Evolutionary conservation across 2,797 vertebrate species (phyloP), one percentile per base, ranked within the genome.

Genomic region (Premnoplex brunnescens): DNA sequence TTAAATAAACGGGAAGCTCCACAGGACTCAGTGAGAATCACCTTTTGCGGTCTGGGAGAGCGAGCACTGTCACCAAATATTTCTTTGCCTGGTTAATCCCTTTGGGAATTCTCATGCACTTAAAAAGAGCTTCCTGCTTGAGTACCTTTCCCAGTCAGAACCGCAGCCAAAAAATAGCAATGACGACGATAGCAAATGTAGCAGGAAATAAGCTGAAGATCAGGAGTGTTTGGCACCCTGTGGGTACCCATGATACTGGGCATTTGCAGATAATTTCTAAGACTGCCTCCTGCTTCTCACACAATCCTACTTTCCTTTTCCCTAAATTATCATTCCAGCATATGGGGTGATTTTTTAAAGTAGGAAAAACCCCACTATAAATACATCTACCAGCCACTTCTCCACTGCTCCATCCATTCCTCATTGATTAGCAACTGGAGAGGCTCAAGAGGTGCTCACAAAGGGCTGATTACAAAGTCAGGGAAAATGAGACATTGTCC

Each of bases 381-480:
- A 54, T 36, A 27, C 37, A 34, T 67, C 28, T 55, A 85, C 32
- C 46, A 54, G 60, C n/a, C 30, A 30, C 52, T 79, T 85, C 58
- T 95, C 46, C 55, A 32, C 44, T 2, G 1, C 46, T 72, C 30
- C 22, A 41, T 66, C 46, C 52, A 36, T 66, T 1, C 13, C 27
- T 91, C 22, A 5, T 63, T 89, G 80, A 95, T 85, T 87, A 88
- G 69, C 59, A 96, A 44, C 39, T 64, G 28, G 75, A 71, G 69
- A 37, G 75, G 74, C 54, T 91, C 14, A 58, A 85, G 89, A 82
- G 60, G 44, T 73, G 78, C 37, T 90, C 48, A 71, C 67, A 79
- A 79, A 94, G 58, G 75, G 55, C 74, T 93, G 77, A 93, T 93
- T 73, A 80, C 80, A 69, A 62, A 88, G 85, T 85, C 56, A 73